phyloP scores from a whole-genome alignment of 2,888 invertebrate genomes.

The Hoplodrina ambigua region DNA sequence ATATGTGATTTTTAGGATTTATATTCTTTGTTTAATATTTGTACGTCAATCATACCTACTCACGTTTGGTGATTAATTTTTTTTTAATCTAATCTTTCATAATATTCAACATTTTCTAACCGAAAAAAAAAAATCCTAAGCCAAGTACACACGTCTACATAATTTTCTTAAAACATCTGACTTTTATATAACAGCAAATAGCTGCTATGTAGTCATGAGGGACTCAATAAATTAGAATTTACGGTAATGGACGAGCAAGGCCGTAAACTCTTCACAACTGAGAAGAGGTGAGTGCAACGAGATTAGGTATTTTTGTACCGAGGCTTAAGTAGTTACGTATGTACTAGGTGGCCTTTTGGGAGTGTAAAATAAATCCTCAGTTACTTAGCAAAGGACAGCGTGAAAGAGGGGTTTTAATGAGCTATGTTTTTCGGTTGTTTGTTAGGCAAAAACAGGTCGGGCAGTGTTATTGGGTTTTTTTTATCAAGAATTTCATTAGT shows the following conservation, averaged over 20 bases:
- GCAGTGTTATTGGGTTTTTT: too few species aligned
- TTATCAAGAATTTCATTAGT: too few species aligned
- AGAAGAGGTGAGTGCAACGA: conserved; percentile 47
- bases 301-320: conserved; percentile 44
- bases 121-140: conserved; percentile 12
- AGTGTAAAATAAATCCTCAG: conserved; percentile 16
- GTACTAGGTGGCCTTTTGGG: conserved; percentile 39
- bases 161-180: conserved; percentile 45
- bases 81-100: too few species aligned
- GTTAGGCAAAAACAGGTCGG: neutral
- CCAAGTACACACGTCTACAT: conserved; percentile 10
- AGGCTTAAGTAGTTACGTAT: conserved; percentile 52
- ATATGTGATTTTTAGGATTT: too few species aligned
- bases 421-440: neutral
- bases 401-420: conserved; percentile 16
- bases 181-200: conserved; percentile 47
- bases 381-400: conserved; percentile 18
- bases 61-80: too few species aligned
- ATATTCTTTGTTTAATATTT: too few species aligned
- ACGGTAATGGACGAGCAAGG: conserved; percentile 64
- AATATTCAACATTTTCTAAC: too few species aligned
- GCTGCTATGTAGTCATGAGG: conserved; percentile 50
- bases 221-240: conserved; percentile 69
- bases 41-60: too few species aligned
- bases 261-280: conserved; percentile 50